Evolutionary conservation across 2,888 invertebrate species (phyloP), one percentile per base, ranked within the genome.

Genomic region (Cosmia trapezina): DNA sequence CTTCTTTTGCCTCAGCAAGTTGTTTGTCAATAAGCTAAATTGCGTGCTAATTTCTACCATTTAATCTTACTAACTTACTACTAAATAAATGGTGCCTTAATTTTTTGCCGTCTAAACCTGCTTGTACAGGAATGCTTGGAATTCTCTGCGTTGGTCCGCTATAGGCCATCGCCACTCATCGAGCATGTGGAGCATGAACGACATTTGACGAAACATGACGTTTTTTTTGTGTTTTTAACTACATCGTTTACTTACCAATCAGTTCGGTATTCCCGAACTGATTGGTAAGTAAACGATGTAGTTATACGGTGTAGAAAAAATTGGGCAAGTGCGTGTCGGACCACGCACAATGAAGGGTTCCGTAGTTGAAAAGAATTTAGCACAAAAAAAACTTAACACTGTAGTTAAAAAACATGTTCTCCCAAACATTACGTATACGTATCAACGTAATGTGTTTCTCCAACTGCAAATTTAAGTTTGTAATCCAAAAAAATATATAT

Each of bases 161-260:
- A 54, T 47, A 17, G 59, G 56, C 22, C 59, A 64, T 70, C 61
- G 43, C 33, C 49, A 19, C 28, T 53, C 45, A 53, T 45, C 51
- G 2, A 60, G 47, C 78, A 83, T 80, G 74, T 87, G 59, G 84
- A 83, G 84, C 86, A 64, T 74, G 63, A 79, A 78, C 45, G 81
- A 84, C 80, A 78, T 69, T 81, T 83, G 73, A 71, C 64, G 75
- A 71, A 72, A 68, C 83, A 71, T 68, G 74, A 45, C 49, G 33
- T 73, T 61, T 61, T 54, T n/a, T n/a, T n/a, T n/a, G n/a, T n/a
- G n/a, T n/a, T n/a, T n/a, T n/a, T n/a, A n/a, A n/a, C n/a, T n/a
- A n/a, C n/a, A n/a, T n/a, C n/a, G n/a, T n/a, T n/a, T n/a, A n/a
- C n/a, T n/a, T n/a, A n/a, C n/a, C n/a, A n/a, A n/a, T n/a, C n/a